These are phyloP conservation scores for Capreolus pygargus DNA, from an alignment of 2,113 vertebrate genomes.

Conservation along the genomic window DNA sequence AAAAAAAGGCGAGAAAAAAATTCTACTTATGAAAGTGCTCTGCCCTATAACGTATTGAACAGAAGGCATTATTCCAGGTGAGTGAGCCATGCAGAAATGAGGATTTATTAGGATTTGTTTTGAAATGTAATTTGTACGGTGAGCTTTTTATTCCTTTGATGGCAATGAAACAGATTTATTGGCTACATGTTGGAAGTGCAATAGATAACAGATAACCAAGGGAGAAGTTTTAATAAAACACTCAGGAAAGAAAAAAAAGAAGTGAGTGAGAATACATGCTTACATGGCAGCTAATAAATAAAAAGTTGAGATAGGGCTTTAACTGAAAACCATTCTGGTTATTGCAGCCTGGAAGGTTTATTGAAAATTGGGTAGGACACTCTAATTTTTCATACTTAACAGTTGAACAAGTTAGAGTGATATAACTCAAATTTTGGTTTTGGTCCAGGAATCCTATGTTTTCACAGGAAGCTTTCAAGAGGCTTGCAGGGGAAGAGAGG, in stretches of 20 bases:
- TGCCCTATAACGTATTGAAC: constrained; percentile 60
- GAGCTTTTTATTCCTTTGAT: constrained; percentile 55
- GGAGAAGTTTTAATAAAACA: constrained; percentile 49
- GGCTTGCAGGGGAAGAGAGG: neutral
- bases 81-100: constrained; percentile 36
- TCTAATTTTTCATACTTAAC: constrained; percentile 34
- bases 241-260: constrained; percentile 32
- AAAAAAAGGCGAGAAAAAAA: constrained; percentile 59
- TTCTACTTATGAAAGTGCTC: constrained; percentile 67
- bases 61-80: constrained; percentile 50
- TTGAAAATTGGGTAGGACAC: neutral
- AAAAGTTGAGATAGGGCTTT: neutral
- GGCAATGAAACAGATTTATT: constrained; percentile 59
- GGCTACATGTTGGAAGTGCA: constrained; percentile 19
- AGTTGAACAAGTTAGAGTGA: neutral
- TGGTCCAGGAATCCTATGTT: neutral
- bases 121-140: constrained; percentile 64
- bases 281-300: constrained; percentile 74
- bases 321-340: neutral
- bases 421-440: neutral
- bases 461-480: neutral
- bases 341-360: neutral
- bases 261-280: constrained; percentile 6
- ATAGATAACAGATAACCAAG: constrained; percentile 40
- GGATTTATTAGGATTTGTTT: constrained; percentile 56